phyloP scores from a whole-genome alignment of 2,888 invertebrate genomes.

The Pristionchus japonicus region DNA sequence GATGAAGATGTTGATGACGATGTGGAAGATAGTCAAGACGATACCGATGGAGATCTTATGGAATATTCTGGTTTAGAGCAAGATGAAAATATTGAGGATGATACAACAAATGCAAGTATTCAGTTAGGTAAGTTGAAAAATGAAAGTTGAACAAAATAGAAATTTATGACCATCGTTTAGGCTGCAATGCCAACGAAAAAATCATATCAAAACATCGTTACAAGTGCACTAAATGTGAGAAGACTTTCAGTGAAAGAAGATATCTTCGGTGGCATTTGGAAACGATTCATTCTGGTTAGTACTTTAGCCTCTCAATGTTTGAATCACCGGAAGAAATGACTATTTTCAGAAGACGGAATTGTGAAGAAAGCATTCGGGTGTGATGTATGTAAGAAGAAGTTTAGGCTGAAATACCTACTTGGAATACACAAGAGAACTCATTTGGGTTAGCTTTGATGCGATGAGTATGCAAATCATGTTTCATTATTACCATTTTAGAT shows the following conservation, averaged over 20 bases:
- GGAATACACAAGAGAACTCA: not conserved
- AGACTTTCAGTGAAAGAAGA: not conserved
- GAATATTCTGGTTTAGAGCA: no score
- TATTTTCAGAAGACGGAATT: not conserved
- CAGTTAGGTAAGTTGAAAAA: no score
- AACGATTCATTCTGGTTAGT: not conserved
- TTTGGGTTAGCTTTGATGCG: not conserved
- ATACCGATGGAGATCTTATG: no score
- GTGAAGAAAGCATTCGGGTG: not conserved
- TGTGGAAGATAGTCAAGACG: no score
- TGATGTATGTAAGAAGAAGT: not conserved
- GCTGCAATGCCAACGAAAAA: not conserved
- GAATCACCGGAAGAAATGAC: no score
- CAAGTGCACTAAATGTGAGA: not conserved
- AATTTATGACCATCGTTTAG: no score
- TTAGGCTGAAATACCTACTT: not conserved
- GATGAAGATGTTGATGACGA: no score
- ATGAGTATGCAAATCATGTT: not conserved
- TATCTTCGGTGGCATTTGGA: not conserved
- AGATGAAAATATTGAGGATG: not conserved
- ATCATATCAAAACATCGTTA: not conserved
- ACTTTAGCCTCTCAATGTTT: no score
- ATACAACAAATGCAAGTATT: not conserved
- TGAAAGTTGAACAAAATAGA: no score
- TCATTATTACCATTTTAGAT: not conserved